phyloP scores from a whole-genome alignment of 2,888 invertebrate genomes.

The Mechanitis mazaeus region DNA sequence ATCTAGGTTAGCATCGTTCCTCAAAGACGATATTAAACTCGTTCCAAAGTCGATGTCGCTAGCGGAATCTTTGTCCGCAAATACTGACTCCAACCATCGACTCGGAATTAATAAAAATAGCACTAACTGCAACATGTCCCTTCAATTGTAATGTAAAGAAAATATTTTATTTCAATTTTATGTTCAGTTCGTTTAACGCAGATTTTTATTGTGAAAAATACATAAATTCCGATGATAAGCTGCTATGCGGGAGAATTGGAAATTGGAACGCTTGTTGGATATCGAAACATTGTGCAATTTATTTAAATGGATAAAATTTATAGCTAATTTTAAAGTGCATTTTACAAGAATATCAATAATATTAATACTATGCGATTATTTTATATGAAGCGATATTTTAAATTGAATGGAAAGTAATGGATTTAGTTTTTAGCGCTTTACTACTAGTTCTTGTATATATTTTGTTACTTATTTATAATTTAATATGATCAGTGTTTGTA shows the following conservation, averaged over 20 bases:
- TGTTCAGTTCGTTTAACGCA: slow-evolving; percentile 29
- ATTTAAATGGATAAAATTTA: slow-evolving; percentile 15
- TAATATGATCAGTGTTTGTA: not conserved
- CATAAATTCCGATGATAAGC: slow-evolving; percentile 58
- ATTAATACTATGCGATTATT: not conserved
- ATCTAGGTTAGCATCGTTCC: slow-evolving; percentile 55
- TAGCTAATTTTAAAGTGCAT: slow-evolving; percentile 15
- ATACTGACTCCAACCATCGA: slow-evolving; percentile 2
- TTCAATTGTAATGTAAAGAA: slow-evolving; percentile 32
- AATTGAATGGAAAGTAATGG: no score
- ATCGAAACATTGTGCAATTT: slow-evolving; percentile 19
- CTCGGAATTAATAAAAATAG: slow-evolving; percentile 35
- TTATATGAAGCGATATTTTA: no score
- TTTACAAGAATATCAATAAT: slow-evolving; percentile 1
- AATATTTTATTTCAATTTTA: slow-evolving; percentile 34
- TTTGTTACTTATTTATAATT: no score
- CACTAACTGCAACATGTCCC: slow-evolving; percentile 41
- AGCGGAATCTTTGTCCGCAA: slow-evolving; percentile 13
- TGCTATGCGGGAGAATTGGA: slow-evolving; percentile 26
- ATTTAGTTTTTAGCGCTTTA: no score
- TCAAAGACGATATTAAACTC: slow-evolving; percentile 43
- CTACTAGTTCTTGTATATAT: no score
- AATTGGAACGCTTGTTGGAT: slow-evolving; percentile 16
- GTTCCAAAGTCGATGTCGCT: slow-evolving; percentile 40
- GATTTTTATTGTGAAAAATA: slow-evolving; percentile 50